Percentiles rank a stretch among this genome's conserved stretches.
Conservation (phyloP, 2,113 vertebrate genomes). For the Microcebus lehilahytsara region DNA sequence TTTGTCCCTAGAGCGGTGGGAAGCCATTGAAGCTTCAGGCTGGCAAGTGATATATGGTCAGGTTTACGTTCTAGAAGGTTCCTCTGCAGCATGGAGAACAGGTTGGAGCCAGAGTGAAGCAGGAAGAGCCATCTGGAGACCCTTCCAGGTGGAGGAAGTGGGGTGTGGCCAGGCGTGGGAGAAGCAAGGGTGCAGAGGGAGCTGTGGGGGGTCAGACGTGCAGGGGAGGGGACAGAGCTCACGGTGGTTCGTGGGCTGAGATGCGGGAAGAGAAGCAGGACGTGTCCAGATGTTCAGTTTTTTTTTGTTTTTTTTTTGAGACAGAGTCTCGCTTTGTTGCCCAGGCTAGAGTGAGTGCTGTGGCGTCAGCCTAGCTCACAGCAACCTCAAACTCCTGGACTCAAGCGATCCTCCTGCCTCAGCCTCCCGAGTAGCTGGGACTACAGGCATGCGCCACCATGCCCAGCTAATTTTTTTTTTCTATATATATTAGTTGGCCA, state of each 20-base stretch:
- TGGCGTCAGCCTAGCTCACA: too few species aligned
- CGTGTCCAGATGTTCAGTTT: too few species aligned
- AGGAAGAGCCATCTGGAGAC: neutral
- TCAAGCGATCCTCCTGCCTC: too few species aligned
- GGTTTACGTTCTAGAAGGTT: neutral
- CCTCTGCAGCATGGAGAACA: neutral
- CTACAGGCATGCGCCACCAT: too few species aligned
- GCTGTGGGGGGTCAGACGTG: neutral
- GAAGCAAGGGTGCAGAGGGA: neutral
- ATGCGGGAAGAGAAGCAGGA: neutral
- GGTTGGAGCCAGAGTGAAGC: neutral
- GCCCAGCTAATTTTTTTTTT: too few species aligned
- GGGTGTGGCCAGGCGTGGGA: neutral
- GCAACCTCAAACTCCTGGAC: too few species aligned
- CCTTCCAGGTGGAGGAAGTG: neutral
- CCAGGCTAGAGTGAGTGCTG: too few species aligned
- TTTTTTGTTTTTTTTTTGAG: too few species aligned
- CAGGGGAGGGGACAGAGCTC: neutral
- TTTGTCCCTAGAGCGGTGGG: neutral
- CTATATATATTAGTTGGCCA: too few species aligned
- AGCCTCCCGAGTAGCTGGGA: too few species aligned
- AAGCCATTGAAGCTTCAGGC: neutral
- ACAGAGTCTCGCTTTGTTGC: too few species aligned
- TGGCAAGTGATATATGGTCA: neutral
- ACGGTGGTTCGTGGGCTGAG: fast-evolving